Evolutionary conservation across 37 sponge, comb jelly and placozoan species (phyloP).

Genomic region (Corticium candelabrum): DNA sequence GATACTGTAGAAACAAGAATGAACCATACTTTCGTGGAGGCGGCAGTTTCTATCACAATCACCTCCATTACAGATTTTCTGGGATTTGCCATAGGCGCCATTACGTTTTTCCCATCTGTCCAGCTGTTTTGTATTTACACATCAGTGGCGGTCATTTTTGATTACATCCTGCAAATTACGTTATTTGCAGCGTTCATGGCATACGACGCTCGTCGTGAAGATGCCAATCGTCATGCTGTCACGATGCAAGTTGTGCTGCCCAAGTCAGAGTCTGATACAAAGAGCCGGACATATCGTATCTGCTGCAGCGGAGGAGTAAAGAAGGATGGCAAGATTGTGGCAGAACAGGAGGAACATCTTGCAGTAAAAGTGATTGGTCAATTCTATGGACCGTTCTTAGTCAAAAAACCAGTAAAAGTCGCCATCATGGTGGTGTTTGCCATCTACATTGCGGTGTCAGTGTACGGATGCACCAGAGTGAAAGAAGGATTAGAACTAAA

Average conservation of each 20-base stretch:
- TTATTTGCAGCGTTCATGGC: background rate
- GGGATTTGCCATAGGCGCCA: background rate
- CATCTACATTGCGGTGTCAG: background rate
- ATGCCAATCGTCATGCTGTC: background rate
- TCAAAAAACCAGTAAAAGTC: background rate
- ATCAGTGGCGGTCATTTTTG: background rate
- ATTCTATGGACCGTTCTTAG: background rate
- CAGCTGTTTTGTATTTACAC: background rate
- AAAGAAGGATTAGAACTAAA: background rate
- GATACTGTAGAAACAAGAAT: background rate
- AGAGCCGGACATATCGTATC: background rate
- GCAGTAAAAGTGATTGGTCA: background rate
- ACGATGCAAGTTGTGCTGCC: background rate
- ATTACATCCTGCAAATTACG: background rate
- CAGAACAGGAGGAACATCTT: background rate
- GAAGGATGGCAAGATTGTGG: background rate
- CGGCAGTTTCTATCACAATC: background rate
- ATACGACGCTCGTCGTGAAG: background rate
- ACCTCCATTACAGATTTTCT: background rate
- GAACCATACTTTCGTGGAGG: background rate
- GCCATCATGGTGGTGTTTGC: background rate
- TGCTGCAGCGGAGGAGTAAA: background rate
- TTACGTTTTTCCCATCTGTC: background rate
- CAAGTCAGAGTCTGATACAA: background rate
- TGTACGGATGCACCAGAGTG: background rate